Base-by-base conservation (phyloP, 1,140 invertebrate genomes). In the Drosophila virilis region DNA sequence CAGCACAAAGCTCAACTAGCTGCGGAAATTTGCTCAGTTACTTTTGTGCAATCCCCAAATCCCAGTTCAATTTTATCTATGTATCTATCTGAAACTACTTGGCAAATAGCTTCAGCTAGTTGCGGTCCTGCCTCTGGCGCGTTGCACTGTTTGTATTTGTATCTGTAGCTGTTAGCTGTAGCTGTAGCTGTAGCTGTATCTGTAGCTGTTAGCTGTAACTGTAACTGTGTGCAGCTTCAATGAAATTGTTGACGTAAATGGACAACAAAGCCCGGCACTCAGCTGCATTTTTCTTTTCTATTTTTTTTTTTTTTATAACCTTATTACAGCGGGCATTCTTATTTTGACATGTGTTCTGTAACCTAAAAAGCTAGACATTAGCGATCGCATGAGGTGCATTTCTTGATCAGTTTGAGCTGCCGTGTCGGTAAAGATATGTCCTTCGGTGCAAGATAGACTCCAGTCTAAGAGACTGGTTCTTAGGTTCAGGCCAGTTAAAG, bases 11-110 rank as follows among this genome's bases (percentile, higher is more conserved):
- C 77, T 83, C 61, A 88, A 83, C 84, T 89, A 89, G 80, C 84
- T 89, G 79, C 84, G 79, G 79, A 89, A 88, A 88, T 89, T 88
- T 88, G 84, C 83, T 88, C 83, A 88, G 83, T 88, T 88, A 88
- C 83, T 88, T 88, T 88, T 89, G 83, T 83, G 83, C 77, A 88
- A 89, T 88, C 83, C 83, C 83, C 77, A 88, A 89, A 83, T 88
- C 83, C 83, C 83, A 88, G 83, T 88, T 88, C 83, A 88, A 88
- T 88, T 88, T 88, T 88, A 88, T 88, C 84, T 89, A 88, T 89
- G 84, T 88, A 88, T 88, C 77, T 83, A 88, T 88, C 79, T 83
- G 79, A 83, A 83, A 88, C 78, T 85, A 77, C 78, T 85, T 66
- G 83, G 78, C 70, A 86, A 86, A 86, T 86, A 86, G 71, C 67